Conservation (phyloP, 2,888 invertebrate species). For the Neoascia interrupta region DNA sequence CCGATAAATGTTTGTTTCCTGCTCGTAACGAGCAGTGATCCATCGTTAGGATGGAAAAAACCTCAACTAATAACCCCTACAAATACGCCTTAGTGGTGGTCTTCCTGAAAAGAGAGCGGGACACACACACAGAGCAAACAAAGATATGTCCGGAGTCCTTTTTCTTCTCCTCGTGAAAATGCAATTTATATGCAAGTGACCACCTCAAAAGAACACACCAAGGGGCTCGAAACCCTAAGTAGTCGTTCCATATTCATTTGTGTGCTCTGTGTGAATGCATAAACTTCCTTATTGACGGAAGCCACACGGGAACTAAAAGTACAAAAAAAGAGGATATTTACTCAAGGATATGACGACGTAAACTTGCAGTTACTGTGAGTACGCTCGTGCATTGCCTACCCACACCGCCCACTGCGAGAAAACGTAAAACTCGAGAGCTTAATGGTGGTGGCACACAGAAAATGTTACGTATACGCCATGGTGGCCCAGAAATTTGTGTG, state of each 20-base stretch:
- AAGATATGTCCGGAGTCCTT: conserved; percentile 29
- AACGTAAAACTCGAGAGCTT: conserved; percentile 27
- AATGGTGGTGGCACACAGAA: conserved; percentile 5
- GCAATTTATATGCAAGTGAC: conserved; percentile 65
- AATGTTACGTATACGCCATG: conserved; percentile 41
- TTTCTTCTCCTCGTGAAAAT: conserved; percentile 37
- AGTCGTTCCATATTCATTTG: conserved; percentile 14
- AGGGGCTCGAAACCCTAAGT: not conserved
- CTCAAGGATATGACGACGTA: conserved; percentile 37
- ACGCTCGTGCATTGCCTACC: conserved; percentile 13
- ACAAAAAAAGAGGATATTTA: conserved; percentile 27
- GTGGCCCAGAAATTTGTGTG: conserved; percentile 11
- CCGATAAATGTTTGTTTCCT: conserved; percentile 61
- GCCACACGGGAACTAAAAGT: conserved; percentile 6
- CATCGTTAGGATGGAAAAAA: conserved; percentile 11
- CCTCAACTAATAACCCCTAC: not conserved
- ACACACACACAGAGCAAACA: conserved; percentile 24
- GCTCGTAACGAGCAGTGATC: conserved; percentile 40
- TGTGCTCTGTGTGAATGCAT: conserved; percentile 14
- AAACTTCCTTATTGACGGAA: conserved; percentile 50
- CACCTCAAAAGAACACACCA: conserved; percentile 58
- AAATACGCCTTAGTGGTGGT: conserved; percentile 16
- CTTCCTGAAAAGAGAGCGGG: conserved; percentile 35
- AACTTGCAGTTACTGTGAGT: conserved; percentile 46
- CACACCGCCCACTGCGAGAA: conserved; percentile 10